These are phyloP conservation scores for Moxostoma hubbsi DNA, from an alignment of 2,797 vertebrate species.

Conservation along the genomic window DNA sequence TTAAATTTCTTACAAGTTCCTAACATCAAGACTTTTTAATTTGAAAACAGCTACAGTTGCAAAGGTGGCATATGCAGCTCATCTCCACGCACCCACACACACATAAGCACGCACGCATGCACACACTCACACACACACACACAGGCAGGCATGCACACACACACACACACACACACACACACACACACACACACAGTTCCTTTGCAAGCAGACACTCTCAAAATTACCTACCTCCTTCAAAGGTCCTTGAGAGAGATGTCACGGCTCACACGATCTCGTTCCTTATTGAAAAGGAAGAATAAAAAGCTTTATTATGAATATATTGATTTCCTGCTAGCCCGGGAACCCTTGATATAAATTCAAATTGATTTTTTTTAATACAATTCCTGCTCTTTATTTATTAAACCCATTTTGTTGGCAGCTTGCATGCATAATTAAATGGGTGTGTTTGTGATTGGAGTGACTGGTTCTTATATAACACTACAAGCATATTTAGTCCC, in stretches of 20 bases:
- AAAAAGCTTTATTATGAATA: constrained; percentile 72
- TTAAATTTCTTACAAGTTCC: not conserved
- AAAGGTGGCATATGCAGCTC: no score
- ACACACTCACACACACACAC: not conserved
- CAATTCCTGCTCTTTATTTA: constrained; percentile 70
- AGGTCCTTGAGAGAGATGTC: constrained; percentile 62
- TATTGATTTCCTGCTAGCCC: constrained; percentile 76
- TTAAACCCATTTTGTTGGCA: constrained; percentile 65
- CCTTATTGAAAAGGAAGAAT: constrained; percentile 61
- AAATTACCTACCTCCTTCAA: constrained; percentile 55
- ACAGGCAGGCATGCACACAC: not conserved
- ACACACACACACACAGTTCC: constrained; percentile 2
- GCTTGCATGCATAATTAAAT: constrained; percentile 61
- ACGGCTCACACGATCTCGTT: constrained; percentile 45
- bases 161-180: constrained; percentile 3
- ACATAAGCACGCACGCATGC: no score
- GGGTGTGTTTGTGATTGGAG: constrained; percentile 17
- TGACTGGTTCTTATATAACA: constrained; percentile 18
- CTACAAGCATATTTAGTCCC: constrained; percentile 24
- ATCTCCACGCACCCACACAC: no score
- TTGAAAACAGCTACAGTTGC: constrained; percentile 9
- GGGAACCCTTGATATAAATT: constrained; percentile 70
- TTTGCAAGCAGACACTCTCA: not conserved
- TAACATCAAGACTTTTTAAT: not conserved
- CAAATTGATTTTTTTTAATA: constrained; percentile 74